Evolutionary conservation across 2,797 vertebrate genomes (phyloP).

Genomic region (Diplodus puntazzo): DNA sequence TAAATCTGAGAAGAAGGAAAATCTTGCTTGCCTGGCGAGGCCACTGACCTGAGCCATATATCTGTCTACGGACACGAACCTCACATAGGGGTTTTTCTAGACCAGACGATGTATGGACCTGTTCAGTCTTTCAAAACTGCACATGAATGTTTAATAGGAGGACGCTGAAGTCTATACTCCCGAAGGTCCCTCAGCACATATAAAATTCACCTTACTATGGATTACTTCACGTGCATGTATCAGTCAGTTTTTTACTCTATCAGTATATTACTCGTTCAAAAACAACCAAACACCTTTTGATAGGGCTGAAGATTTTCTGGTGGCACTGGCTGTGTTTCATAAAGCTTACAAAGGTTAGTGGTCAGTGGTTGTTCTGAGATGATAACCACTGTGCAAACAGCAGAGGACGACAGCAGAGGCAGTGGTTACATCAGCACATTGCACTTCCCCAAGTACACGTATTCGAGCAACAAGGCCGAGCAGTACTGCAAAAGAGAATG

Average conservation of each 20-base stretch:
- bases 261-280: background rate
- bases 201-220: constrained; percentile 23
- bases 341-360: constrained; percentile 2
- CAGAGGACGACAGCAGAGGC: background rate
- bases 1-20: constrained; percentile 19
- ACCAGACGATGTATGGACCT: constrained; percentile 11
- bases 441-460: background rate
- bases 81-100: constrained; percentile 1
- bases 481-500: background rate
- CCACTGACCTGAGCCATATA: constrained; percentile 22
- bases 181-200: constrained; percentile 15
- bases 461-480: constrained; percentile 7
- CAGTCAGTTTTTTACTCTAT: background rate
- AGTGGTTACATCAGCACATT: background rate
- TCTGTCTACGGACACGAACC: constrained; percentile 1
- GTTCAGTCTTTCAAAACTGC: constrained; percentile 33
- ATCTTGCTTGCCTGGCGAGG: constrained; percentile 19
- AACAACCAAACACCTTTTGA: too few relatives aligned
- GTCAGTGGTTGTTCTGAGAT: constrained; percentile 12
- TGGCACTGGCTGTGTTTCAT: background rate
- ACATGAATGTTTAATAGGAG: constrained; percentile 43
- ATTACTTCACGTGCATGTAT: constrained; percentile 13
- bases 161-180: constrained; percentile 14
- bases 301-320: background rate
- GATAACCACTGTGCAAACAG: constrained; percentile 36